A percentile compares a stretch with the other conserved stretches of the same genome.
Conservation (phyloP, 2,888 invertebrate genomes). For the Acanthosoma haemorrhoidale region DNA sequence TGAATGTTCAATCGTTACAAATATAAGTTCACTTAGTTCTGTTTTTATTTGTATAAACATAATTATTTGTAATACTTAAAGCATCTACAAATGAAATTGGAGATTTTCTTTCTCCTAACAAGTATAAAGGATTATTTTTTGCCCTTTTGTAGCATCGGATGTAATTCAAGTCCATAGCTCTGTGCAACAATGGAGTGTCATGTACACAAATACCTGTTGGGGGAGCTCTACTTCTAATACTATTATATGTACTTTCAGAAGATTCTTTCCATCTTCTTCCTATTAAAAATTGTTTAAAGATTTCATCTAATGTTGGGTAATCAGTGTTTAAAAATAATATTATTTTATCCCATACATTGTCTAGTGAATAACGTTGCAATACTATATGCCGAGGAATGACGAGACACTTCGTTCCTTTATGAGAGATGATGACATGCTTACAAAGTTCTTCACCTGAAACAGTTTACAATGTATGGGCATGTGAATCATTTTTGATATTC, state of each 20-base stretch:
- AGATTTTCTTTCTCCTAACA: slow-evolving; percentile 23
- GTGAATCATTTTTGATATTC: background rate
- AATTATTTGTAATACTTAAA: too few relatives aligned
- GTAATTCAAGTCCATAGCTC: slow-evolving; percentile 28
- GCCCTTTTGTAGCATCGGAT: slow-evolving; percentile 23
- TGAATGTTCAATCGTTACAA: too few relatives aligned
- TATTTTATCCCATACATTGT: slow-evolving; percentile 36
- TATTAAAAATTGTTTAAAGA: slow-evolving; percentile 32
- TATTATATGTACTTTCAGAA: background rate
- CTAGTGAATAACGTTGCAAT: slow-evolving; percentile 31
- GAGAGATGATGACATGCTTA: slow-evolving; percentile 32
- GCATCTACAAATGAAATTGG: background rate
- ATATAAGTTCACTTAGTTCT: too few relatives aligned
- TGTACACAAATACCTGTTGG: slow-evolving; percentile 24
- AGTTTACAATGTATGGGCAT: background rate
- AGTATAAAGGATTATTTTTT: slow-evolving; percentile 22
- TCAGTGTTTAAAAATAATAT: slow-evolving; percentile 36
- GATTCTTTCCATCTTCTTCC: slow-evolving; percentile 30
- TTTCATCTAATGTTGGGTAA: slow-evolving; percentile 30
- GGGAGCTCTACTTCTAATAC: background rate
- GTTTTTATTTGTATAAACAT: too few relatives aligned
- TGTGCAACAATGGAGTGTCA: slow-evolving; percentile 28
- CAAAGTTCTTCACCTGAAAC: slow-evolving; percentile 33
- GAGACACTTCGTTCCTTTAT: slow-evolving; percentile 33
- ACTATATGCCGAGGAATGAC: slow-evolving; percentile 34